phyloP scores from a whole-genome alignment of 2,888 invertebrate genomes.

The Sicus ferrugineus region DNA sequence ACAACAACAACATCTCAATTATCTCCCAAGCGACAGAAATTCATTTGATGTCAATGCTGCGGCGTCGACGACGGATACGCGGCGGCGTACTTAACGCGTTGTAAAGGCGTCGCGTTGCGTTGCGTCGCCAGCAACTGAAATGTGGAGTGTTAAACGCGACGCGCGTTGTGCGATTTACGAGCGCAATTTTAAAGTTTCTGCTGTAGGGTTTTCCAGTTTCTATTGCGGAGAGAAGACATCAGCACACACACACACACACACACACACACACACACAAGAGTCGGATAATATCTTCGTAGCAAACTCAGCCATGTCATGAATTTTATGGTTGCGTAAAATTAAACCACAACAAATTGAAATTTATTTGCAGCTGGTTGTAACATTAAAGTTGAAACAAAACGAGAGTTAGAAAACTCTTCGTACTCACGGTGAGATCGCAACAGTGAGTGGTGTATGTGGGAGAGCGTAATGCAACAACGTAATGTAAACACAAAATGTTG shows the following conservation, averaged over 20 bases:
- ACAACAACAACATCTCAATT: constrained; percentile 8
- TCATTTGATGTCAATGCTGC: constrained; percentile 17
- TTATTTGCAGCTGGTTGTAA: constrained; percentile 22
- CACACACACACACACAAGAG: no score
- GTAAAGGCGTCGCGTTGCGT: background rate
- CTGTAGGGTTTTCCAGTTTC: background rate
- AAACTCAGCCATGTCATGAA: no score
- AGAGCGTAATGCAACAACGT: no score
- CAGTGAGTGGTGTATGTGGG: no score
- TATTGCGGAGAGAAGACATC: no score
- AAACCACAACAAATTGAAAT: constrained; percentile 31
- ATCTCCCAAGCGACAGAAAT: constrained; percentile 25
- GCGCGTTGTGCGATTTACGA: background rate
- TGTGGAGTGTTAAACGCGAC: background rate
- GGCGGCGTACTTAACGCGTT: background rate
- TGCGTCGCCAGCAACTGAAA: background rate
- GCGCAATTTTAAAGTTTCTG: background rate
- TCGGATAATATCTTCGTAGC: no score
- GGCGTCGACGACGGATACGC: background rate
- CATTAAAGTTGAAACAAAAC: no score
- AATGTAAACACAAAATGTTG: no score
- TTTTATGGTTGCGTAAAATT: no score
- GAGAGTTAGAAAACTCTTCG: background rate
- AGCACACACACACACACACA: no score
- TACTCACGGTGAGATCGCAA: no score